Base-by-base conservation (phyloP, 2,888 invertebrate species). In the Eucera pruinosa region DNA sequence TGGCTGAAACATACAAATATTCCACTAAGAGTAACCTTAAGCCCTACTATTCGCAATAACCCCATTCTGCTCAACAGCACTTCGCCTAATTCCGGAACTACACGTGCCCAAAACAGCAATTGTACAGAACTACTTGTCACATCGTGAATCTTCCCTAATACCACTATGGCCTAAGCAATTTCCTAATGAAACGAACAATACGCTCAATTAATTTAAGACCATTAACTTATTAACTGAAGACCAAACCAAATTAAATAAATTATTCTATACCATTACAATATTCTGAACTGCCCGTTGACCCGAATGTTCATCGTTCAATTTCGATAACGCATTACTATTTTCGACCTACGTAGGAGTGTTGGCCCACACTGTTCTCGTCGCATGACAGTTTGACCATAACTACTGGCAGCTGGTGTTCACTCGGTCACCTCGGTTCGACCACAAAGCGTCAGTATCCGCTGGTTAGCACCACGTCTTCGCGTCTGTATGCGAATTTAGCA, bases 401-500 rank as follows among this genome's bases (percentile, higher is more conserved):
- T 74, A 67, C 81, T 81, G 65, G 54, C 84, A 70, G 50, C 55
- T 76, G 62, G 45, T 64, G 70, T 68, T 48, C 57, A 64, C 25
- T 55, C 50, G 50, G 61, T 70, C 67, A 47, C 55, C 62, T 67
- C 58, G 33, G 73, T 55, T 30, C 2, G 68, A 81, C 84, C 81
- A 33, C 81, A 83, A 79, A 76, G 62, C 76, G 65, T 70, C 76
- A 65, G 48, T 72, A 67, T 67, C 70, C 70, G 54, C 39, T 66
- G 64, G 23, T 7, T 18, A 30, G 43, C 58, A 47, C 48, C 36
- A 25, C 52, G 47, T 48, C 60, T 25, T 11, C 23, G 4, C 2
- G 23, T 27, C 25, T 57, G 25, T 25, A 33, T 13, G 7, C 9
- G 15, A 20, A 25, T 45, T 58, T 36, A 30, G 23, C 50, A 13